phyloP scores from a whole-genome alignment of 2,797 vertebrate species.

The Arremon brunneinucha region DNA sequence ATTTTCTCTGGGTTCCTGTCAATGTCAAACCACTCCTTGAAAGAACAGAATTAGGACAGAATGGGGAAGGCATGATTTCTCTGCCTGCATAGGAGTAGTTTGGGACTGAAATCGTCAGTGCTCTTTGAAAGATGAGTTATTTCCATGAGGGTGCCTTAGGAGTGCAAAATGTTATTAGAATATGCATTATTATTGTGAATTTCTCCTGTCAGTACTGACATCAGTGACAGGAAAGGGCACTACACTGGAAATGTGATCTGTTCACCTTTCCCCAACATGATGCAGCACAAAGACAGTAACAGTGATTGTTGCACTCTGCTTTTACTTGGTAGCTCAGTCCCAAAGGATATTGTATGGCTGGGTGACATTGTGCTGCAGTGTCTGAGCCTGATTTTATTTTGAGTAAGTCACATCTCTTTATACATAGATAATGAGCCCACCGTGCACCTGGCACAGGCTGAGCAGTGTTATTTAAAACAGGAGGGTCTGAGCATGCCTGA shows the following conservation, averaged over 20 bases:
- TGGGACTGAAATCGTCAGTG: background rate
- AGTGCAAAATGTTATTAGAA: slow-evolving; percentile 54
- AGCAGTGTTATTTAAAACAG: slow-evolving; percentile 65
- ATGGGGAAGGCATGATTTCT: background rate
- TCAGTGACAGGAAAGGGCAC: slow-evolving; percentile 35
- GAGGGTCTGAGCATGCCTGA: slow-evolving; percentile 62
- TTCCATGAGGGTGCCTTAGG: slow-evolving; percentile 11
- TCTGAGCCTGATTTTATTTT: slow-evolving; percentile 41
- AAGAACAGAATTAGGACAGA: slow-evolving; percentile 9
- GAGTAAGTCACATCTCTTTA: slow-evolving; percentile 20
- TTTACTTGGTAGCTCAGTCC: background rate
- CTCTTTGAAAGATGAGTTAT: slow-evolving; percentile 31
- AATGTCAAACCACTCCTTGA: background rate
- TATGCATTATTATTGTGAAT: slow-evolving; percentile 57
- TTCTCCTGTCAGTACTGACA: slow-evolving; percentile 22
- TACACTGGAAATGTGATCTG: background rate
- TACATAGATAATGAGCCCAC: slow-evolving; percentile 27
- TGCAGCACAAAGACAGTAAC: slow-evolving; percentile 22
- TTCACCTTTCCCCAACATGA: background rate
- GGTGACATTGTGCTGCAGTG: slow-evolving; percentile 35
- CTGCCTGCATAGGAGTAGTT: background rate
- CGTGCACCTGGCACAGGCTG: slow-evolving; percentile 43
- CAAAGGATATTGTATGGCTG: slow-evolving; percentile 12
- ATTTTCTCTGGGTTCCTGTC: background rate
- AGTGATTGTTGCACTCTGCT: background rate